These are phyloP conservation scores for Syndactyla subalaris DNA, from an alignment of 2,797 vertebrate genomes.

Conservation along the genomic window DNA sequence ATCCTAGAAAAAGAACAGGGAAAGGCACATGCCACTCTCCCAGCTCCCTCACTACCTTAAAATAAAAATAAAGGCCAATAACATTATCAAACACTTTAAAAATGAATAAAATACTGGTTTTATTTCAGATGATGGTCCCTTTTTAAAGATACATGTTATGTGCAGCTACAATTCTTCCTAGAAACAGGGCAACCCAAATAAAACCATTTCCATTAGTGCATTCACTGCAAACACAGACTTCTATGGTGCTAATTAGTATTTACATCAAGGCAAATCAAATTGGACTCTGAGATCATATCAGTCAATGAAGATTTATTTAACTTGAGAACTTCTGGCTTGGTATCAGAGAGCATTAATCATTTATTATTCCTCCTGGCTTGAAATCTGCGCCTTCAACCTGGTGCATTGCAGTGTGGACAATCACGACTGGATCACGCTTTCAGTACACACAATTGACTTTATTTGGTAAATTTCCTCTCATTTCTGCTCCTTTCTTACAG, in stretches of 20 bases:
- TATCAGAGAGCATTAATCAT: background rate
- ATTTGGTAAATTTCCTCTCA: background rate
- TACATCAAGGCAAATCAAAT: background rate
- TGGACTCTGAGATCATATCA: background rate
- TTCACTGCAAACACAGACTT: background rate
- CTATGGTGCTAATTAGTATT: background rate
- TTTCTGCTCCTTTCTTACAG: background rate
- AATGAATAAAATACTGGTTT: background rate
- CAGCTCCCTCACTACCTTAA: background rate
- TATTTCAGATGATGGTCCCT: background rate
- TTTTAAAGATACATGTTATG: background rate
- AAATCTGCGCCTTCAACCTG: background rate
- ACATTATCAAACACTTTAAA: background rate
- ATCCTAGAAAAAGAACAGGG: background rate
- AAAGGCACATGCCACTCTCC: background rate
- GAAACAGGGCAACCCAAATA: background rate
- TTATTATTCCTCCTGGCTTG: background rate
- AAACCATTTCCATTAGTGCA: background rate
- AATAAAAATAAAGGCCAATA: background rate
- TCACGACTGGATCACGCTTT: background rate
- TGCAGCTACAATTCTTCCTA: background rate
- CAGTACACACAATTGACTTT: background rate
- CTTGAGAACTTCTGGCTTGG: background rate
- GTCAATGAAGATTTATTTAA: background rate
- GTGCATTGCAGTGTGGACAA: background rate